These are phyloP conservation scores for Potamilus streckersoni DNA, from an alignment of 1,140 invertebrate genomes.

Conservation along the genomic window DNA sequence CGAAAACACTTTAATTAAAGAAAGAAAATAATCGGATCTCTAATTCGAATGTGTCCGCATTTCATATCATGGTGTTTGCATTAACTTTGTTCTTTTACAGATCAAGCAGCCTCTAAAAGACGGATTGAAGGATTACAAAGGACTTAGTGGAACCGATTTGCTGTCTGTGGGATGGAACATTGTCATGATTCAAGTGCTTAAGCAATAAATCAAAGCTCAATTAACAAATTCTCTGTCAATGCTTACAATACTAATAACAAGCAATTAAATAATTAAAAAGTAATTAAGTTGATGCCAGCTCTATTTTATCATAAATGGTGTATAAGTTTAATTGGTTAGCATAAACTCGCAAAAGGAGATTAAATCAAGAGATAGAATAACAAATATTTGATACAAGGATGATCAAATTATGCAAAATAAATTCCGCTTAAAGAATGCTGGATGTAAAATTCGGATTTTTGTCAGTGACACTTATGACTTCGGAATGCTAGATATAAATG, in stretches of 20 bases:
- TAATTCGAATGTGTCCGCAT: too few species aligned
- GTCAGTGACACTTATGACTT: too few species aligned
- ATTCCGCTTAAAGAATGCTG: too few species aligned
- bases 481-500: too few species aligned
- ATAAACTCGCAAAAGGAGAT: background rate
- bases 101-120: background rate
- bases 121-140: slow-evolving; percentile 12
- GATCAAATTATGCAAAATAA: too few species aligned
- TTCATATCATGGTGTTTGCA: too few species aligned
- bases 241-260: background rate
- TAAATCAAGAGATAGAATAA: too few species aligned
- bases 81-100: too few species aligned
- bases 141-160: slow-evolving; percentile 12
- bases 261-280: background rate
- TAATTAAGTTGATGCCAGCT: background rate
- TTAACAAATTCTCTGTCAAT: background rate
- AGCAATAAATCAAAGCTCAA: background rate
- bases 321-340: background rate
- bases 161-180: slow-evolving; percentile 21
- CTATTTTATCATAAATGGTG: background rate
- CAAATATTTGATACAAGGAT: too few species aligned
- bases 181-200: slow-evolving; percentile 23
- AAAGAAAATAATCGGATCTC: too few species aligned
- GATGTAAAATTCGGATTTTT: too few species aligned
- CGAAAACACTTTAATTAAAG: too few species aligned